Percentiles rank a stretch among this genome's conserved stretches.
Conservation (phyloP, 2,797 vertebrate species). For the Anolis apletophallus region DNA sequence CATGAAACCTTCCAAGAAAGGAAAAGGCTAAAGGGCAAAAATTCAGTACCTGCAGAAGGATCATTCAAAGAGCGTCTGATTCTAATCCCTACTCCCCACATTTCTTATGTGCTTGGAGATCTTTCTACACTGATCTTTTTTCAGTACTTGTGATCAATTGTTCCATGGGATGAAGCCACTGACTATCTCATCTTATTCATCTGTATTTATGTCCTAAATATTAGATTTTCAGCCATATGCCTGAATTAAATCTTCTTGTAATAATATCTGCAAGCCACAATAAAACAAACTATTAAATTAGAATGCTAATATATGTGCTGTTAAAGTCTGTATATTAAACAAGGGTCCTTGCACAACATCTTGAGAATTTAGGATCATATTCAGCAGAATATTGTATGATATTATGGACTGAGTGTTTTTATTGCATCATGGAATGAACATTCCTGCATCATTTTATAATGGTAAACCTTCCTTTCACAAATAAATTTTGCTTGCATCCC, state of each 20-base stretch:
- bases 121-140: not conserved
- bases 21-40: not conserved
- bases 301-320: conserved; percentile 2
- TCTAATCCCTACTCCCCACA: not conserved
- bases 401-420: not conserved
- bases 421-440: not conserved
- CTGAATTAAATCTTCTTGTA: conserved; percentile 19
- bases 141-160: not conserved
- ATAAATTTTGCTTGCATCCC: not conserved
- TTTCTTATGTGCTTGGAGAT: not conserved
- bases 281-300: conserved; percentile 17
- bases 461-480: not conserved
- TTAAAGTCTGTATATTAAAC: not conserved
- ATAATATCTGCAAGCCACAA: conserved; percentile 12
- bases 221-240: conserved; percentile 10
- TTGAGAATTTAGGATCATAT: conserved; percentile 10
- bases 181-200: not conserved
- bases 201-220: conserved; percentile 9
- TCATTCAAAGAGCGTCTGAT: not conserved
- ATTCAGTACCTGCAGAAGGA: not conserved
- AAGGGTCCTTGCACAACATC: not conserved
- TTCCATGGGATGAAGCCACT: not conserved
- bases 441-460: not conserved
- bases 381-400: not conserved
- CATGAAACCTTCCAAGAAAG: not conserved